Conservation (phyloP, 64 coral and sea anemone species). For the Actinia equina region DNA sequence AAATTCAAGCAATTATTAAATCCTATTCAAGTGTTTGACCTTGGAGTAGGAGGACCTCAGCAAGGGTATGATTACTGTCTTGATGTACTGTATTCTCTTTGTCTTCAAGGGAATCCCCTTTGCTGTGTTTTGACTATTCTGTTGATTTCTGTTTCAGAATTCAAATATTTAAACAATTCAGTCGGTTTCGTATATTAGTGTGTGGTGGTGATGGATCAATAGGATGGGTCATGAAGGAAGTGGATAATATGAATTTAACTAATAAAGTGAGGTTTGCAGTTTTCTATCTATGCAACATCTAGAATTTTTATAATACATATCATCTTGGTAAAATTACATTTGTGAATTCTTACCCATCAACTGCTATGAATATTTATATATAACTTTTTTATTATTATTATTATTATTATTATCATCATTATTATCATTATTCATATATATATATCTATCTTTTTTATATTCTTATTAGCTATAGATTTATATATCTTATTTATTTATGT, state of each 20-base stretch:
- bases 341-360: too few species aligned
- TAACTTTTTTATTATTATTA: too few species aligned
- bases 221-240: slow-evolving; percentile 99
- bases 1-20: slow-evolving; percentile 99
- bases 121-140: neutral
- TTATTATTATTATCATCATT: too few species aligned
- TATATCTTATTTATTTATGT: too few species aligned
- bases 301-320: too few species aligned
- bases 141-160: slow-evolving; percentile 33
- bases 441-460: too few species aligned
- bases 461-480: too few species aligned
- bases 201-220: slow-evolving; percentile 98
- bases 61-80: slow-evolving; percentile 61
- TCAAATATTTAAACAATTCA: slow-evolving; percentile 86
- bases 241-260: slow-evolving; percentile 77
- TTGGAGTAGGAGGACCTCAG: slow-evolving; percentile 85
- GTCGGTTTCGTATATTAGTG: slow-evolving; percentile 91
- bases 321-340: too few species aligned
- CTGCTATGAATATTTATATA: too few species aligned
- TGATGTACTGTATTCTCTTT: too few species aligned
- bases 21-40: slow-evolving; percentile 98
- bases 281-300: too few species aligned
- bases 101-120: neutral
- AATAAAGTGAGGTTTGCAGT: slow-evolving; percentile 10
- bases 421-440: too few species aligned